Evolutionary conservation across 1,140 invertebrate species (phyloP), one percentile per base, ranked within the genome.

Genomic region (Lithobius niger): DNA sequence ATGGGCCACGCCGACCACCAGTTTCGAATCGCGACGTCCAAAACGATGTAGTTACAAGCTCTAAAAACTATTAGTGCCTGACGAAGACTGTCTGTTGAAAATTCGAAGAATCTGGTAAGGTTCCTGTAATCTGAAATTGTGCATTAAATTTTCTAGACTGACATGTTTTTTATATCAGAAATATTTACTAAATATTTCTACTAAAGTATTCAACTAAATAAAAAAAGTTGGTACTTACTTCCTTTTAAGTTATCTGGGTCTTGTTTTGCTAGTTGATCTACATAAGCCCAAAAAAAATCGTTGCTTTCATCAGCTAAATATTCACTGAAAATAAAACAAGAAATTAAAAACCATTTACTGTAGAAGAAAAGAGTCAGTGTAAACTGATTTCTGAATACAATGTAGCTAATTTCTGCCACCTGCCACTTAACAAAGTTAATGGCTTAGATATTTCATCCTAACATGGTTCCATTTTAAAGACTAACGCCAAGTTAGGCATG

Each of bases 211-310:
- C 16, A 51, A 36, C 16, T 10, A 45, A 19, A 4, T 10, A 45
- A 19, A 45, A 45, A 18, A 22, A 55, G n/a, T 31, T 13, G n/a
- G n/a, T n/a, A 57, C 56, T 48, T 58, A 64, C 60, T 52, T 31
- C 24, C 53, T 22, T 50, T 26, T 48, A 64, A 59, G 40, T 45
- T 28, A 22, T 51, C 57, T 27, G 61, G 60, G 25, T 61, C 61
- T n/a, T 67, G 58, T 24, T 66, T 59, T 3, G 59, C 45, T 42
- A 72, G 51, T 26, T 60, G 57, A 43, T 65, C 61, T 2, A 74
- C 61, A 69, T 66, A 75, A 44, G 59, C 60, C 72, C 72, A 74
- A 57, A 74, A 74, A 48, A 64, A 60, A 19, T 71, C 67, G 52
- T 64, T 61, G 44, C 65, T 68, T 59, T 74, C 73, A 60, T 69